Evolutionary conservation across 64 coral and sea anemone species (phyloP).

Genomic region (Montipora cactus): DNA sequence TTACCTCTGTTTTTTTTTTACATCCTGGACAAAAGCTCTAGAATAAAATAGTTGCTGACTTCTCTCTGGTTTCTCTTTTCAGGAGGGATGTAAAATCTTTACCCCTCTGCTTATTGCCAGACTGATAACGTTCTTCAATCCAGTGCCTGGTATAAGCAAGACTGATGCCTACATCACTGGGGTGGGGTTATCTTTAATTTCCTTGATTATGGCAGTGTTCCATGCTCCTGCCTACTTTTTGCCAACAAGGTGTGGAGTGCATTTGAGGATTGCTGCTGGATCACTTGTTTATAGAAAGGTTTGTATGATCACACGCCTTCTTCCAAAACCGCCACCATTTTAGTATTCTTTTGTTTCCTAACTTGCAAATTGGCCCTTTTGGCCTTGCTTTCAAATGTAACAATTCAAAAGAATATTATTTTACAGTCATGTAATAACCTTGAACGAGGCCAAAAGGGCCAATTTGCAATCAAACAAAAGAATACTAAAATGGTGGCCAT

Average conservation of each 20-base stretch:
- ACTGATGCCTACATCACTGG: slow-evolving; percentile 74
- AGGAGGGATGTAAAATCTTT: slow-evolving; percentile 68
- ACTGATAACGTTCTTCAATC: slow-evolving; percentile 82
- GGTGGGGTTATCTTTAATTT: background rate
- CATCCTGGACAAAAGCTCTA: too few species aligned
- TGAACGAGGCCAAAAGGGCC: too few species aligned
- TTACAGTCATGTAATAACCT: too few species aligned
- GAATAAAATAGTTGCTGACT: too few species aligned
- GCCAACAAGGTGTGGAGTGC: slow-evolving; percentile 65
- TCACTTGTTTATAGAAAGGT: slow-evolving; percentile 94
- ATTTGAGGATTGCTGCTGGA: slow-evolving; percentile 70
- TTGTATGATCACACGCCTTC: background rate
- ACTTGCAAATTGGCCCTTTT: too few species aligned
- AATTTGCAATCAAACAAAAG: too few species aligned
- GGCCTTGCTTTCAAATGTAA: too few species aligned
- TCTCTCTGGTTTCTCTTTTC: background rate
- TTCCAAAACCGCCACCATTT: too few species aligned
- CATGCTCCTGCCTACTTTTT: slow-evolving; percentile 85
- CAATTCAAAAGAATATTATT: too few species aligned
- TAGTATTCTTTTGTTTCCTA: too few species aligned
- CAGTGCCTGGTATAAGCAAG: slow-evolving; percentile 56
- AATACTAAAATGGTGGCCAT: too few species aligned
- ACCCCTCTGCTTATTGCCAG: slow-evolving; percentile 89
- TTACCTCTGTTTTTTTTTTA: too few species aligned
- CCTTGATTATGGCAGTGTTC: slow-evolving; percentile 9